Conservation (phyloP, 2,888 invertebrate species). For the Synergus gifuensis region DNA sequence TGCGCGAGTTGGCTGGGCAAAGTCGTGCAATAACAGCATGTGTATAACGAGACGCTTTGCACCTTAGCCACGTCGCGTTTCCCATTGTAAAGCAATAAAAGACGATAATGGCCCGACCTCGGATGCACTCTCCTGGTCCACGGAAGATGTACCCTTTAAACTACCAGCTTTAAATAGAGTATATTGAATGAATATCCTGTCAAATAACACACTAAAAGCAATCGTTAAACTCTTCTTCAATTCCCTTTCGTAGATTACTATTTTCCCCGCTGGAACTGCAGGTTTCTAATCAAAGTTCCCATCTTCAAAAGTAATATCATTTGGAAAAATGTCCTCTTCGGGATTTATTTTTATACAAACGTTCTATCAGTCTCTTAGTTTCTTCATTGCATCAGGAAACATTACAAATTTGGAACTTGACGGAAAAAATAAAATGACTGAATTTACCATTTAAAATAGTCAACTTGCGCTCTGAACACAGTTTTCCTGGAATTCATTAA, state of each 20-base stretch:
- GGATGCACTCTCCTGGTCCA: neutral
- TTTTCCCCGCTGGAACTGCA: neutral
- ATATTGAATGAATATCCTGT: constrained; percentile 23
- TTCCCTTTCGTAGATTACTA: constrained; percentile 19
- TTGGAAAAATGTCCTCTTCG: neutral
- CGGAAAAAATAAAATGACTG: no score
- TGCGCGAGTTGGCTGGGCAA: constrained; percentile 1
- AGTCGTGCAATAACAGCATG: constrained; percentile 34
- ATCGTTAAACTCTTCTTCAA: constrained; percentile 30
- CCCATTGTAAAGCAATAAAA: constrained; percentile 40
- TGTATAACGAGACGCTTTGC: constrained; percentile 35
- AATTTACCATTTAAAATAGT: no score
- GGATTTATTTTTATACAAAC: neutral
- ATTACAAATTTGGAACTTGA: no score
- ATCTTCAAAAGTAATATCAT: constrained; percentile 10
- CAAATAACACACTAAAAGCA: constrained; percentile 26
- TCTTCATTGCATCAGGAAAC: neutral
- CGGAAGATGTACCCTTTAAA: constrained; percentile 18
- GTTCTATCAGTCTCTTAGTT: neutral
- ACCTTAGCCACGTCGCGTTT: constrained; percentile 27
- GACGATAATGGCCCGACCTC: constrained; percentile 21
- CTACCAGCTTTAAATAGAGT: constrained; percentile 33
- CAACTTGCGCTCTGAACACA: no score
- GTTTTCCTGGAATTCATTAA: no score
- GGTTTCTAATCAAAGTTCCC: constrained; percentile 12